Conservation (phyloP, 2,888 invertebrate species). For the Orthonevra nobilis region DNA sequence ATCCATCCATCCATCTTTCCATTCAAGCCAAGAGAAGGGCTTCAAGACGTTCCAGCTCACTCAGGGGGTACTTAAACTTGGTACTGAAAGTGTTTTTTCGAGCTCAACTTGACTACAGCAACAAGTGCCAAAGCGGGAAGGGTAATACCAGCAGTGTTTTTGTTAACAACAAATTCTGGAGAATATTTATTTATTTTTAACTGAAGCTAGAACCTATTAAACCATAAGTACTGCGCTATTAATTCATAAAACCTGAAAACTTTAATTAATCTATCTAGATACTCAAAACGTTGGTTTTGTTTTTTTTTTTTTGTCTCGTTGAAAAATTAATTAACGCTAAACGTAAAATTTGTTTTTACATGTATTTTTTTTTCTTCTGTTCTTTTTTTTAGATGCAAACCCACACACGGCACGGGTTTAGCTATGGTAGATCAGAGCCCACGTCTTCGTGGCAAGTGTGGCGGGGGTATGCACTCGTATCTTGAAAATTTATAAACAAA, state of each 20-base stretch:
- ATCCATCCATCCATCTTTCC: not conserved
- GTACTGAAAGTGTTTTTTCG: conserved; percentile 48
- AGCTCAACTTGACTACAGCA: conserved; percentile 51
- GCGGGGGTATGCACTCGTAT: not conserved
- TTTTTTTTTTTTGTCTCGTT: conserved; percentile 27
- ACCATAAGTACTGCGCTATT: conserved; percentile 42
- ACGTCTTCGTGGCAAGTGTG: conserved; percentile 7
- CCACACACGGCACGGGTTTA: conserved; percentile 15
- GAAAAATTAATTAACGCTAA: conserved; percentile 63
- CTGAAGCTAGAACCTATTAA: conserved; percentile 24
- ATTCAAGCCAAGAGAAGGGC: conserved; percentile 46
- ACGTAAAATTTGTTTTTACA: conserved; percentile 1
- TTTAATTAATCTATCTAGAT: conserved; percentile 62
- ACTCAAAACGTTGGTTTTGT: conserved; percentile 11
- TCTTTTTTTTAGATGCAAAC: conserved; percentile 8
- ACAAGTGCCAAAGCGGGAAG: conserved; percentile 30
- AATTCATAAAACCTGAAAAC: conserved; percentile 41
- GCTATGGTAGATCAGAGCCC: conserved; percentile 1
- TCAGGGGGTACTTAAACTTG: too few species aligned
- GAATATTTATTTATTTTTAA: conserved; percentile 19
- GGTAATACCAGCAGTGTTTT: conserved; percentile 43
- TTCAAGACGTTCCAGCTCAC: conserved; percentile 19
- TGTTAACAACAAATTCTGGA: conserved; percentile 37
- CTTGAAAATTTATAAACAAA: conserved; percentile 64
- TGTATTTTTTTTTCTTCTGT: not conserved